phyloP scores from a whole-genome alignment of 2,888 invertebrate species.

The Sarcophaga rosellei region DNA sequence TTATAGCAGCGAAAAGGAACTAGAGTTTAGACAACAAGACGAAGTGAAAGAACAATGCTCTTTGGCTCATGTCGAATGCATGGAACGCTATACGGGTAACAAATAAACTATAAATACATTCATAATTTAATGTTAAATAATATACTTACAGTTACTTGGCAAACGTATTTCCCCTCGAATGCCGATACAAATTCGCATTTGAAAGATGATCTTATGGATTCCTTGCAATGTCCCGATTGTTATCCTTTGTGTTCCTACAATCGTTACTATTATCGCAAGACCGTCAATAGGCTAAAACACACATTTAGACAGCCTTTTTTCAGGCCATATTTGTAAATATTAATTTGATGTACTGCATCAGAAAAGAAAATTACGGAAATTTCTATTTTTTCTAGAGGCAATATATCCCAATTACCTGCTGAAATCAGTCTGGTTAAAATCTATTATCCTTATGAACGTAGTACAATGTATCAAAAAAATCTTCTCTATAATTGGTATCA shows the following conservation, averaged over 20 bases:
- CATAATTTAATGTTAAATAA: not conserved
- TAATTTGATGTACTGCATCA: not conserved
- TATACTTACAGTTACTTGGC: slow-evolving; percentile 66
- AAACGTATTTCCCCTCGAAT: slow-evolving; percentile 63
- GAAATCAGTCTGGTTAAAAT: slow-evolving; percentile 71
- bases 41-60: slow-evolving; percentile 71
- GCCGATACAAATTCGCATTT: slow-evolving; percentile 25
- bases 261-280: slow-evolving; percentile 71
- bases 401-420: not conserved
- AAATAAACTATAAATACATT: not conserved
- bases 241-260: slow-evolving; percentile 73
- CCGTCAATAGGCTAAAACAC: slow-evolving; percentile 40
- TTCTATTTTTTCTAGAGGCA: slow-evolving; percentile 18
- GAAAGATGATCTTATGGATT: slow-evolving; percentile 63
- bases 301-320: slow-evolving; percentile 10
- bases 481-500: slow-evolving; percentile 75
- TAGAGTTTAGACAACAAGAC: slow-evolving; percentile 12
- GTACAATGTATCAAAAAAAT: slow-evolving; percentile 71
- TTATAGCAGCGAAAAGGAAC: slow-evolving; percentile 66
- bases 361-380: too few species aligned
- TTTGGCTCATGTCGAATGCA: slow-evolving; percentile 72
- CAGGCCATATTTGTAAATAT: slow-evolving; percentile 68
- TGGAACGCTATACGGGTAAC: slow-evolving; percentile 73
- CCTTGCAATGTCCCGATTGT: slow-evolving; percentile 72
- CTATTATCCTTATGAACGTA: slow-evolving; percentile 68